Conservation (phyloP, 1,140 invertebrate genomes). For the Drosophila dunni region DNA sequence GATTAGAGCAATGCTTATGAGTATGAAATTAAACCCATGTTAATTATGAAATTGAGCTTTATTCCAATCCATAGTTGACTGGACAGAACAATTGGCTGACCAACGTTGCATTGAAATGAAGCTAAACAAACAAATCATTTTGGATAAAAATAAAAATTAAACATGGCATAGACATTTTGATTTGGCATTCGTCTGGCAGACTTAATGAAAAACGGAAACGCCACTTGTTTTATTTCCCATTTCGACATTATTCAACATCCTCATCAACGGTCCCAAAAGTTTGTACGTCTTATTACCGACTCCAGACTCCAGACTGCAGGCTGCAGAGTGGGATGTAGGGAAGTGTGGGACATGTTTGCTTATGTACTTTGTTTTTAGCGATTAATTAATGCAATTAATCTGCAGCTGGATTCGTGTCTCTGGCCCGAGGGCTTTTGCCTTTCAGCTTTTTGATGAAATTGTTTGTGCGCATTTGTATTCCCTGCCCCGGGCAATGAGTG, state of each 20-base stretch:
- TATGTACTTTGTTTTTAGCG: constrained; percentile 77
- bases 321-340: background rate
- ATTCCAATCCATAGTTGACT: constrained; percentile 35
- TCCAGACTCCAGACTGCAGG: constrained; percentile 9
- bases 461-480: constrained; percentile 77
- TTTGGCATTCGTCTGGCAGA: constrained; percentile 48
- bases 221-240: constrained; percentile 67
- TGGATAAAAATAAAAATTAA: constrained; percentile 6
- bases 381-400: constrained; percentile 83
- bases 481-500: constrained; percentile 47
- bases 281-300: constrained; percentile 55
- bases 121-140: constrained; percentile 73
- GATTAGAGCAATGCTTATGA: constrained; percentile 38
- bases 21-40: constrained; percentile 54
- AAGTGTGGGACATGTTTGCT: constrained; percentile 52
- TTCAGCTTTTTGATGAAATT: constrained; percentile 63
- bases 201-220: constrained; percentile 84
- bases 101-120: constrained; percentile 28
- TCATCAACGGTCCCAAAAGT: constrained; percentile 35
- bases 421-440: constrained; percentile 24
- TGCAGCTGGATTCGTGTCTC: constrained; percentile 56
- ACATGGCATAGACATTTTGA: constrained; percentile 45
- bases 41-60: constrained; percentile 74
- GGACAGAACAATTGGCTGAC: constrained; percentile 18
- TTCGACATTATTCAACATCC: constrained; percentile 27